Conservation (phyloP, 1,140 invertebrate genomes). For the Zaprionus ghesquierei region DNA sequence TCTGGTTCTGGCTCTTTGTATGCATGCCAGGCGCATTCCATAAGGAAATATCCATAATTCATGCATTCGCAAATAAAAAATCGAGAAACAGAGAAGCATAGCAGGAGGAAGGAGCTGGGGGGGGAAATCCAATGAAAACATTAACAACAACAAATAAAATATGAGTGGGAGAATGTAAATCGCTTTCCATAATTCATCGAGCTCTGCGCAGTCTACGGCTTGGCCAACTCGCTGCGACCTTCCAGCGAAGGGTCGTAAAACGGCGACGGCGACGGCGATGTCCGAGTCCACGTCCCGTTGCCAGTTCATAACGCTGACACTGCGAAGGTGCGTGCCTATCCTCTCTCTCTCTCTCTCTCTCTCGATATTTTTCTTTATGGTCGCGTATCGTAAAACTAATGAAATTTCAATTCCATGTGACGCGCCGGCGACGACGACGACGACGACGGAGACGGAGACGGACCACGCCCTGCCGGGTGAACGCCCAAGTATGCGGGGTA, state of each 20-base stretch:
- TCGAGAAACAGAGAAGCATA: slow-evolving; percentile 20
- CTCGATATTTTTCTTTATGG: slow-evolving; percentile 48
- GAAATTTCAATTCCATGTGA: slow-evolving; percentile 76
- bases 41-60: slow-evolving; percentile 75
- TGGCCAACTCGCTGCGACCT: slow-evolving; percentile 24
- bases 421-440: slow-evolving; percentile 48
- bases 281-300: background rate
- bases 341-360: background rate
- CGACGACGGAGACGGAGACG: background rate
- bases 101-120: background rate
- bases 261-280: slow-evolving; percentile 31
- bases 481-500: slow-evolving; percentile 1
- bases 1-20: slow-evolving; percentile 36
- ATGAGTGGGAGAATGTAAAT: slow-evolving; percentile 74
- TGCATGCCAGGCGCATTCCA: slow-evolving; percentile 55
- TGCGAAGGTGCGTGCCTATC: slow-evolving; percentile 48
- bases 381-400: slow-evolving; percentile 72
- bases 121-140: slow-evolving; percentile 62
- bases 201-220: slow-evolving; percentile 19
- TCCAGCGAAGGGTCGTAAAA: slow-evolving; percentile 69
- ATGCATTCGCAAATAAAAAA: slow-evolving; percentile 75
- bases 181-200: slow-evolving; percentile 76
- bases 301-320: slow-evolving; percentile 9
- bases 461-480: background rate
- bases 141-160: slow-evolving; percentile 75